phyloP scores from a whole-genome alignment of 1,140 invertebrate genomes.

The Diorhabda carinulata region DNA sequence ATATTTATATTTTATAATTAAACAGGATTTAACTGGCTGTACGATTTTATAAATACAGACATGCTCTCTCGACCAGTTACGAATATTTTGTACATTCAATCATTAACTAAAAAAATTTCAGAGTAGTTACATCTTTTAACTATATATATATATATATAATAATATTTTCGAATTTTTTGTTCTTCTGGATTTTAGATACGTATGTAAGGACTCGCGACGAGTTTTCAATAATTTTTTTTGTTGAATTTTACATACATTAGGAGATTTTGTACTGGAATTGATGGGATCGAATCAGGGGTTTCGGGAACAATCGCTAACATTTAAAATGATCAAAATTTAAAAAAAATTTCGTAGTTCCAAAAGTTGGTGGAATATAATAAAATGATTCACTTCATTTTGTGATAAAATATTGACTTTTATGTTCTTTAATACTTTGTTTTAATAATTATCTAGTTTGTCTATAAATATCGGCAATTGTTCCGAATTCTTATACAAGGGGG shows the following conservation, averaged over 20 bases:
- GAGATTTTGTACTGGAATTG: slow-evolving; percentile 32
- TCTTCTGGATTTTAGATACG: slow-evolving; percentile 27
- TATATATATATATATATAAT: no score
- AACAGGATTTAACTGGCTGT: slow-evolving; percentile 48
- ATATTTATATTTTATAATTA: slow-evolving; percentile 50
- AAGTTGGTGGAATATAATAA: no score
- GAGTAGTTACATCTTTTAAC: slow-evolving; percentile 37
- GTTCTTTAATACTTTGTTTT: no score
- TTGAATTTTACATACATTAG: slow-evolving; percentile 2
- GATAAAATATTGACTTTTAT: no score
- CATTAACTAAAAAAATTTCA: slow-evolving; percentile 43
- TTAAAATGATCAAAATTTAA: no score
- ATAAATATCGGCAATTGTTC: no score
- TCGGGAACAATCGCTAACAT: neutral
- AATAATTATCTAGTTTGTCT: no score
- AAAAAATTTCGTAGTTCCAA: no score
- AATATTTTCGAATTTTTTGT: slow-evolving; percentile 13
- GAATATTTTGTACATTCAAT: slow-evolving; percentile 46
- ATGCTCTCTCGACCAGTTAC: slow-evolving; percentile 43
- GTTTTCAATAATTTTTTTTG: neutral
- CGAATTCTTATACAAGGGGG: neutral
- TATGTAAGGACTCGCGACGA: slow-evolving; percentile 16
- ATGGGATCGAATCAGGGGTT: neutral
- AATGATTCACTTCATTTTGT: no score
- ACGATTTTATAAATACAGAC: slow-evolving; percentile 47